Conservation (phyloP, 2,113 vertebrate genomes). For the Marmota monax region DNA sequence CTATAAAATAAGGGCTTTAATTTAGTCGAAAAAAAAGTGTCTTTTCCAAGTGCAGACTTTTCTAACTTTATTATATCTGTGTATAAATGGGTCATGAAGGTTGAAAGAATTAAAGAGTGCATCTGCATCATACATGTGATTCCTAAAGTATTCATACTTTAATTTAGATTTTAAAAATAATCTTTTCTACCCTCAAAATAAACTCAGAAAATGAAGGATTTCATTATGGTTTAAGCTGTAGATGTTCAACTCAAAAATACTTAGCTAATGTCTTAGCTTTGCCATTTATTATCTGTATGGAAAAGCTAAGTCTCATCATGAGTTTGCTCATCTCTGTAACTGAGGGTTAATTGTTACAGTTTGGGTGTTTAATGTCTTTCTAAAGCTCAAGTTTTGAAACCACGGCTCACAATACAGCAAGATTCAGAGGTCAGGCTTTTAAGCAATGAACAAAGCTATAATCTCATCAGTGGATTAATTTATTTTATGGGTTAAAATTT, state of each 20-base stretch:
- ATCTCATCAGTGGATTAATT: not conserved
- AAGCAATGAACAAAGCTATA: not conserved
- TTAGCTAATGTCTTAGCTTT: not conserved
- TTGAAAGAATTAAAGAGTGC: not conserved
- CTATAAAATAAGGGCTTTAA: not conserved
- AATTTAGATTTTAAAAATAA: not conserved
- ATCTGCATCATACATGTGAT: not conserved
- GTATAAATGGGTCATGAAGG: not conserved
- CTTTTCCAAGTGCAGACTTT: not conserved
- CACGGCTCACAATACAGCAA: too few species aligned
- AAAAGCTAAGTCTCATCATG: not conserved
- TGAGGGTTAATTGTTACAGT: not conserved
- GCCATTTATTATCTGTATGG: not conserved
- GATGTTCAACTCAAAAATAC: not conserved
- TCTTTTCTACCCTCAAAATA: not conserved
- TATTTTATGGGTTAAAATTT: not conserved
- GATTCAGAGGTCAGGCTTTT: not conserved
- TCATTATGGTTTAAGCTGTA: not conserved
- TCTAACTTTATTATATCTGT: not conserved
- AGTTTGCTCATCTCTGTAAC: not conserved
- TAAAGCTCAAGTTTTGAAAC: not conserved
- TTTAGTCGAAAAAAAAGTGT: not conserved
- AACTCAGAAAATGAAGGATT: not conserved
- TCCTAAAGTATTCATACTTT: not conserved
- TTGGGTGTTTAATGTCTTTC: not conserved